Evolutionary conservation across 2,888 invertebrate species (phyloP), one percentile per base, ranked within the genome.

Genomic region (Ecdyonurus torrentis): DNA sequence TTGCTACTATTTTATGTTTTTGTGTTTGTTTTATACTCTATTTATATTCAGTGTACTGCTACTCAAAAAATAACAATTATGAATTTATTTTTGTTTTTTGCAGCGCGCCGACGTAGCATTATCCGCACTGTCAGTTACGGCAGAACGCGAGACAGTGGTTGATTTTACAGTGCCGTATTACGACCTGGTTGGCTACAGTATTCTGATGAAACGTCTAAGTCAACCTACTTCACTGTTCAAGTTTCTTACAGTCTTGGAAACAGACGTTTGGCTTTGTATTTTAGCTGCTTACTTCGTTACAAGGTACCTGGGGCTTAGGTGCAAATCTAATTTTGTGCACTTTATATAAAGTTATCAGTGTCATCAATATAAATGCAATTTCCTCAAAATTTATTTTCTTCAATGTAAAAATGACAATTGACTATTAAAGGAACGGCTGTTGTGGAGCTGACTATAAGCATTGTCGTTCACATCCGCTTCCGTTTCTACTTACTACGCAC

Each of bases 101-200:
- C 69, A 81, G 79, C 82, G 84, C 69, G 97, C 96, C 0, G 97
- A 98, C 72, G 94, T 98, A 67, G 96, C 91, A 0, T 75, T 98
- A 7, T 92, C 93, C 1, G 91, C 96, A 0, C 81, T 98, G 72
- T 93, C 95, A 0, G 96, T 98, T 0, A 97, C 96, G 93, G 96
- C 97, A 0, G 97, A 97, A 71, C 78, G 98, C 52, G 96, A 96
- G 76, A 92, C 91, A 71, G 94, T 96, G 0, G 92, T 98, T 1
- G 98, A 98, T 75, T 98, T 97, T 73, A 98, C 98, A 0, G 94
- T 98, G 0, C 97, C 98, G 0, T 98, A 94, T 74, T 98, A 98
- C 75, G 98, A 99, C 77, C 80, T 97, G 67, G 97, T 98, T 0
- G 98, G 98, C 0, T 91, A 96, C 62, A 93, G 95, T 0, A 97